phyloP scores from a whole-genome alignment of 2,888 invertebrate species.

The Perizoma affinitatum region DNA sequence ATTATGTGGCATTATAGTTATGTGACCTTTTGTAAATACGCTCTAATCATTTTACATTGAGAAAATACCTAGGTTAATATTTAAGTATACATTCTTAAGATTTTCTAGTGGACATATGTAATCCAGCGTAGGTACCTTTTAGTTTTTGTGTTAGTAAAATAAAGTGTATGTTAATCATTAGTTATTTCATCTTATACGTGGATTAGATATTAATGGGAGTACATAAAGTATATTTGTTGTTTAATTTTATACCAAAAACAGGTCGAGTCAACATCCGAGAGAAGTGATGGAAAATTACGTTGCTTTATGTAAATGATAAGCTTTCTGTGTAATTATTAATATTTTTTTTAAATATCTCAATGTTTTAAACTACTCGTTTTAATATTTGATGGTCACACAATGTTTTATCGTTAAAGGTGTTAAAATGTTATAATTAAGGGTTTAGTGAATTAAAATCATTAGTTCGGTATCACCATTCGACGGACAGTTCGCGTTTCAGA shows the following conservation, averaged over 20 bases:
- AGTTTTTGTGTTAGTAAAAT: constrained; percentile 1
- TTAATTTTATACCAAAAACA: constrained; percentile 58
- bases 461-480: constrained; percentile 19
- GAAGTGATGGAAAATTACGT: constrained; percentile 18
- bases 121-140: background rate
- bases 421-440: constrained; percentile 9
- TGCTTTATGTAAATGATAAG: constrained; percentile 6
- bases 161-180: constrained; percentile 19
- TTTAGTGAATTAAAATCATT: constrained; percentile 13
- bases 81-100: constrained; percentile 7
- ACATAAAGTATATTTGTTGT: constrained; percentile 28
- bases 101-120: background rate
- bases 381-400: constrained; percentile 15
- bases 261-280: constrained; percentile 52
- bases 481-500: background rate
- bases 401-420: constrained; percentile 9
- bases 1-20: constrained; percentile 24
- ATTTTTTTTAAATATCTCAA: constrained; percentile 1
- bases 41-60: constrained; percentile 1
- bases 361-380: constrained; percentile 9
- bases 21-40: constrained; percentile 13
- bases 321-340: constrained; percentile 5
- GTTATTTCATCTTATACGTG: constrained; percentile 8
- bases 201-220: constrained; percentile 13
- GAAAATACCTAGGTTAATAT: constrained; percentile 6